Percentiles rank a stretch among this genome's conserved stretches.
phyloP scores from a whole-genome alignment of 2,797 vertebrate species.

The Sciaenops ocellatus region DNA sequence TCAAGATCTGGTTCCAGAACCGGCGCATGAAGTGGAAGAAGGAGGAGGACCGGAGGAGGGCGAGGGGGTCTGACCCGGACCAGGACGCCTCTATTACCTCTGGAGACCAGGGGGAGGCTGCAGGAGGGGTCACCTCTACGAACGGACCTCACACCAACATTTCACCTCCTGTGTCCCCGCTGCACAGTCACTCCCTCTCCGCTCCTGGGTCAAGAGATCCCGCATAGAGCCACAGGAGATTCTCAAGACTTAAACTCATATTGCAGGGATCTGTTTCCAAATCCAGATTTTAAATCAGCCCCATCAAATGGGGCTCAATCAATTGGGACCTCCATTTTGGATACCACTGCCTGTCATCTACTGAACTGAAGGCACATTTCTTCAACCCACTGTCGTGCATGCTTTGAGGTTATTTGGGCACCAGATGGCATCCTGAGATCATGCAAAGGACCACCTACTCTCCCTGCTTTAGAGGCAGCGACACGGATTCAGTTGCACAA shows the following conservation, averaged over 20 bases:
- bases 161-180: constrained; percentile 81
- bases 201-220: constrained; percentile 70
- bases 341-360: not conserved
- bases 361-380: constrained; percentile 14
- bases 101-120: constrained; percentile 87
- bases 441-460: not conserved
- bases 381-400: not conserved
- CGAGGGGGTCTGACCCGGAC: constrained; percentile 85
- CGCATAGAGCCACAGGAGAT: constrained; percentile 76
- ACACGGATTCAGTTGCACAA: not conserved
- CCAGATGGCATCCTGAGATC: constrained; percentile 16
- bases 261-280: constrained; percentile 1
- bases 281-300: not conserved
- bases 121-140: constrained; percentile 63
- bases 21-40: constrained; percentile 99
- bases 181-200: constrained; percentile 62
- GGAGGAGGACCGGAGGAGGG: constrained; percentile 94
- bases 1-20: constrained; percentile 99
- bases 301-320: not conserved
- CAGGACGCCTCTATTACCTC: constrained; percentile 95
- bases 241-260: not conserved
- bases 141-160: constrained; percentile 54
- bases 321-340: not conserved
- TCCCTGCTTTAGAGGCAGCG: not conserved
- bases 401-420: constrained; percentile 18